Percentiles rank a stretch among this genome's conserved stretches.
These are phyloP conservation scores for Malachius bipustulatus DNA, from an alignment of 2,888 invertebrate species.

Conservation along the genomic window DNA sequence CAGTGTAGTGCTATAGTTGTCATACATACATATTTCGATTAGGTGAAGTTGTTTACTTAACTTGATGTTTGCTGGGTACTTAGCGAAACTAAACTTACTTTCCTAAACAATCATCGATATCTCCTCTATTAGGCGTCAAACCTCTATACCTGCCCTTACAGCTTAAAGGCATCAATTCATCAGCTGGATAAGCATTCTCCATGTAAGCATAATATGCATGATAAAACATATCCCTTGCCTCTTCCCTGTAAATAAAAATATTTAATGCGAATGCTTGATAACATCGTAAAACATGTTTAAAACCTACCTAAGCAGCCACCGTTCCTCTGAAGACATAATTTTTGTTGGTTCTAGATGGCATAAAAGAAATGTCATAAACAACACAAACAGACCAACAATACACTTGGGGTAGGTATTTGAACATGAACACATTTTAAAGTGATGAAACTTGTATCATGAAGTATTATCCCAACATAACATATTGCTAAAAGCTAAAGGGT, in stretches of 20 bases:
- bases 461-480: too few species aligned
- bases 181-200: slow-evolving; percentile 96
- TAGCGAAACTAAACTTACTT: too few species aligned
- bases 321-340: slow-evolving; percentile 23
- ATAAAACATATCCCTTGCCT: slow-evolving; percentile 90
- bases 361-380: too few species aligned
- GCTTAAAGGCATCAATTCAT: slow-evolving; percentile 94
- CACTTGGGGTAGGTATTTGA: too few species aligned
- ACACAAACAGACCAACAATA: too few species aligned
- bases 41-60: too few species aligned
- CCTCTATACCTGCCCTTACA: slow-evolving; percentile 89
- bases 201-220: slow-evolving; percentile 94
- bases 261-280: slow-evolving; percentile 1
- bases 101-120: slow-evolving; percentile 92
- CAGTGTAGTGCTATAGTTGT: too few species aligned
- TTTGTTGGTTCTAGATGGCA: slow-evolving; percentile 19
- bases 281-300: slow-evolving; percentile 4
- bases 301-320: slow-evolving; percentile 22
- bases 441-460: too few species aligned
- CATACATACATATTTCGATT: too few species aligned
- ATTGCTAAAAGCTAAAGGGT: too few species aligned
- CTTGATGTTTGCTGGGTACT: too few species aligned
- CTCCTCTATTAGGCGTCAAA: slow-evolving; percentile 81
- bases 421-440: too few species aligned
- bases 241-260: slow-evolving; percentile 53